These are phyloP conservation scores for Lasiurus cinereus DNA, from an alignment of 2,113 vertebrate species.

Conservation along the genomic window DNA sequence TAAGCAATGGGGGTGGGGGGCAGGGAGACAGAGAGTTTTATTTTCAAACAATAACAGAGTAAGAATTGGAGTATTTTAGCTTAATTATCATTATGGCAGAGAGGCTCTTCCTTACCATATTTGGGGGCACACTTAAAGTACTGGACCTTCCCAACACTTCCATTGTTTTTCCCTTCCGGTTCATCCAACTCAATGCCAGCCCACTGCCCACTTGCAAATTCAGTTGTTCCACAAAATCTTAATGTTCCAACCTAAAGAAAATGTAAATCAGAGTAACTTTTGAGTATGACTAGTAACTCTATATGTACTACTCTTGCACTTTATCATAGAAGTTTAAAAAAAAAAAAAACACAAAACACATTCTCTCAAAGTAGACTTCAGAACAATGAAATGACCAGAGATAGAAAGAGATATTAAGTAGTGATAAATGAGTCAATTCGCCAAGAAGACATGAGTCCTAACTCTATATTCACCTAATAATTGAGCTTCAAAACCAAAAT, in stretches of 20 bases:
- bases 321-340: not conserved
- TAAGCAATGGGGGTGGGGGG: not conserved
- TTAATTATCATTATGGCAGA: not conserved
- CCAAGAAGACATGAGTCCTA: not conserved
- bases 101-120: conserved; percentile 87
- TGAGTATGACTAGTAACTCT: not conserved
- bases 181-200: conserved; percentile 97
- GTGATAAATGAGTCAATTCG: not conserved
- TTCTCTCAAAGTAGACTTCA: conserved; percentile 29
- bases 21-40: not conserved
- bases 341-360: not conserved
- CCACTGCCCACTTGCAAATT: conserved; percentile 98
- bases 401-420: not conserved
- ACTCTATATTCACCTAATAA: conserved; percentile 22
- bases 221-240: conserved; percentile 95
- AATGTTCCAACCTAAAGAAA: conserved; percentile 92
- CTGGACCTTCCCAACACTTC: conserved; percentile 94
- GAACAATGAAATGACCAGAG: conserved; percentile 20
- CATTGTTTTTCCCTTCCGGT: conserved; percentile 97
- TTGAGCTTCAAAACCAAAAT: not conserved
- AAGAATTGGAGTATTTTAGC: not conserved
- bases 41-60: not conserved
- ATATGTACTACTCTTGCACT: conserved; percentile 1
- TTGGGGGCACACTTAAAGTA: conserved; percentile 95
- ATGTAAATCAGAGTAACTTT: conserved; percentile 37